phyloP scores from a whole-genome alignment of 2,113 vertebrate genomes.

The Leptocoma aspasia region DNA sequence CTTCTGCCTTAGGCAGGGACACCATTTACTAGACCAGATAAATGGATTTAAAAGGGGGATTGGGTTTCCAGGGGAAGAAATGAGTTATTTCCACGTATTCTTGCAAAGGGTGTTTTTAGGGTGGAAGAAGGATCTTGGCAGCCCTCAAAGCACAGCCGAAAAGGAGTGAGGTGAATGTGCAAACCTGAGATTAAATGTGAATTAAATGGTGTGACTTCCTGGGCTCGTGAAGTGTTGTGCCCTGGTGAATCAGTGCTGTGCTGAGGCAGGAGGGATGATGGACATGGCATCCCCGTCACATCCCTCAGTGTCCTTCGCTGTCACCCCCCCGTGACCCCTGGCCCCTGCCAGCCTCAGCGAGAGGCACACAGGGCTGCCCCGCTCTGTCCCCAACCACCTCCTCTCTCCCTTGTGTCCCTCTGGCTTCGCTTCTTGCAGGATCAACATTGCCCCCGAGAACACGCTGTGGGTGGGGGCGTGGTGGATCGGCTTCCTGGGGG shows the following conservation, averaged over 20 bases:
- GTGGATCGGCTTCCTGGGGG: constrained; percentile 92
- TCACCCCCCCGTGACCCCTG: rapidly evolving
- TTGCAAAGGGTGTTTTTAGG: neutral
- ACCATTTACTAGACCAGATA: neutral
- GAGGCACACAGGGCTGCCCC: rapidly evolving
- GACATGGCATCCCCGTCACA: neutral
- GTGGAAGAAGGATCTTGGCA: neutral
- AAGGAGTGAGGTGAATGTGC: neutral
- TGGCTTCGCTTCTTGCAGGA: constrained; percentile 45
- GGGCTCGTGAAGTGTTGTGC: rapidly evolving
- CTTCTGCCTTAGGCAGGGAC: neutral
- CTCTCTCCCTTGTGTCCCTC: neutral
- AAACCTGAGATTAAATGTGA: neutral
- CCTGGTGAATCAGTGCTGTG: neutral
- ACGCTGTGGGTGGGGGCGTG: constrained; percentile 93
- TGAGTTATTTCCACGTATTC: neutral
- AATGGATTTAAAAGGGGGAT: neutral
- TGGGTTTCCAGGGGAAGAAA: neutral
- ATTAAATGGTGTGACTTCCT: neutral
- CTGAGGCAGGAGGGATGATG: neutral
- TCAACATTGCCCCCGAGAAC: constrained; percentile 81
- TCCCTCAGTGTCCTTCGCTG: rapidly evolving
- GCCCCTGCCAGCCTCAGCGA: neutral
- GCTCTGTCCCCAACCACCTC: rapidly evolving
- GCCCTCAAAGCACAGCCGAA: neutral